Evolutionary conservation across 1,140 invertebrate species (phyloP).

Genomic region (Agrilus planipennis): DNA sequence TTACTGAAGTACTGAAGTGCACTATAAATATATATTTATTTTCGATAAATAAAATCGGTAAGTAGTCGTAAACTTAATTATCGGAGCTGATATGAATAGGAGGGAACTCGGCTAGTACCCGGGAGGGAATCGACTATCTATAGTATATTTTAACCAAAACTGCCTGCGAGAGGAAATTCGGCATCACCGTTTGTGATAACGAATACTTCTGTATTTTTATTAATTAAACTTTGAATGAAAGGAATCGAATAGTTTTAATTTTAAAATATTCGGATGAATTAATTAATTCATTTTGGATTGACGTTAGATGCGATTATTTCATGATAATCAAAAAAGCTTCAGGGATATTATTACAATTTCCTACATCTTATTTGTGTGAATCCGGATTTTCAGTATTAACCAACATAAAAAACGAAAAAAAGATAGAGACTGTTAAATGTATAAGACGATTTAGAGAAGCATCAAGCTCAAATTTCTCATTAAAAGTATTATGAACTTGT

Average conservation of each 20-base stretch:
- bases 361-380: conserved; percentile 4
- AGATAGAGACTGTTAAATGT: conserved; percentile 4
- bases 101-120: no score
- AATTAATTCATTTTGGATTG: conserved; percentile 10
- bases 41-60: no score
- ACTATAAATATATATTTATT: no score
- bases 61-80: no score
- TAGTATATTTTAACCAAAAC: no score
- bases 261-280: conserved; percentile 7
- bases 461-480: conserved; percentile 10
- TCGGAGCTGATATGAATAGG: no score
- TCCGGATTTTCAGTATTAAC: conserved; percentile 4
- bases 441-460: conserved; percentile 7
- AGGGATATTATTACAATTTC: conserved; percentile 5
- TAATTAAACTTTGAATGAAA: not conserved
- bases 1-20: no score
- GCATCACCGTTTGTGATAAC: conserved; percentile 2
- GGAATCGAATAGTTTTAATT: conserved; percentile 6
- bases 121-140: no score
- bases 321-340: conserved; percentile 2
- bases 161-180: no score
- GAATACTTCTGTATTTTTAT: conserved; percentile 6
- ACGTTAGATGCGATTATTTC: conserved; percentile 3
- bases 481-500: conserved; percentile 10
- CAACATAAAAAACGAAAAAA: conserved; percentile 5